Percentiles rank a stretch among this genome's conserved stretches.
These are phyloP conservation scores for Pachyrhynchus sulphureomaculatus DNA, from an alignment of 1,140 invertebrate genomes.

Conservation along the genomic window DNA sequence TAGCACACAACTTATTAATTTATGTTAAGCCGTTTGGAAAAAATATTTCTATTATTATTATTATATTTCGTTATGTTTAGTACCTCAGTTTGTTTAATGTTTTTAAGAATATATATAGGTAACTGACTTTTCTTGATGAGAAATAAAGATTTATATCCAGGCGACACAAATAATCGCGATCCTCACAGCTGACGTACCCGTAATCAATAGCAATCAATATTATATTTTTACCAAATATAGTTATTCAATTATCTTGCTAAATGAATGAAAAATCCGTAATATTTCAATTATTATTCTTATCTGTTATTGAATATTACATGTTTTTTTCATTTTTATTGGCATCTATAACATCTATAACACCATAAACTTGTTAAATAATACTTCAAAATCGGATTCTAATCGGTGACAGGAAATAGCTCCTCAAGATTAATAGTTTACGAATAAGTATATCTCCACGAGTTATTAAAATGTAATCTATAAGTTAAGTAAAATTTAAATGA, in stretches of 20 bases:
- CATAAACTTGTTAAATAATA: slow-evolving; percentile 36
- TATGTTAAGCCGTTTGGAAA: too few species aligned
- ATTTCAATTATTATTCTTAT: slow-evolving; percentile 22
- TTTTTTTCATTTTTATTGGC: slow-evolving; percentile 22
- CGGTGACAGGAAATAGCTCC: slow-evolving; percentile 14
- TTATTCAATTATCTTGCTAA: not conserved
- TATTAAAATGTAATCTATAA: not conserved
- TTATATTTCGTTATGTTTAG: too few species aligned
- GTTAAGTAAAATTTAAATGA: not conserved
- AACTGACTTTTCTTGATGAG: too few species aligned
- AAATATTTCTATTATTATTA: too few species aligned
- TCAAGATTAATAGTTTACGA: slow-evolving; percentile 8
- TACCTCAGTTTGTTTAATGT: too few species aligned
- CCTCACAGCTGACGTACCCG: not conserved
- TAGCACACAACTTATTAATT: too few species aligned
- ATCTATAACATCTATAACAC: slow-evolving; percentile 39
- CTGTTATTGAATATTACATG: not conserved
- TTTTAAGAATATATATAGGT: too few species aligned
- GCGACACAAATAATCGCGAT: too few species aligned
- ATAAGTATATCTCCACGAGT: not conserved
- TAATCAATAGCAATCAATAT: slow-evolving; percentile 20
- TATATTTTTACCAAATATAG: slow-evolving; percentile 25
- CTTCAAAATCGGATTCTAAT: slow-evolving; percentile 34
- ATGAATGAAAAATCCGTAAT: slow-evolving; percentile 21
- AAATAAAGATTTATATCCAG: too few species aligned